Percentiles rank a stretch among this genome's conserved stretches.
phyloP scores from a whole-genome alignment of 2,888 invertebrate genomes.

The Corythucha ciliata region DNA sequence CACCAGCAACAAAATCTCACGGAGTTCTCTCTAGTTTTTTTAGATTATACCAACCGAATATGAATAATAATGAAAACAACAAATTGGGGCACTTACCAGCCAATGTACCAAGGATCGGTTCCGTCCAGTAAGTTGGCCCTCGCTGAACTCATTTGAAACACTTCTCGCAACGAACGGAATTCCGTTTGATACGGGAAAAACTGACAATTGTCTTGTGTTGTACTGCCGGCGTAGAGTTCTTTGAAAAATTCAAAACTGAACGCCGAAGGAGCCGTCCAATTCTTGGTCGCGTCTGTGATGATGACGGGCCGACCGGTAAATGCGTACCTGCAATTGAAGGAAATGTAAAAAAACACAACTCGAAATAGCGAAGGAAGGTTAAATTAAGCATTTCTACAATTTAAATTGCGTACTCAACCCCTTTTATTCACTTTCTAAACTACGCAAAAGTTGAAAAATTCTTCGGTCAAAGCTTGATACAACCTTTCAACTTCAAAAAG shows the following conservation, averaged over 20 bases:
- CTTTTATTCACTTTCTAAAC: too few species aligned
- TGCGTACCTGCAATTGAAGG: slow-evolving; percentile 52
- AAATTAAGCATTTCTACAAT: too few species aligned
- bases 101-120: slow-evolving; percentile 60
- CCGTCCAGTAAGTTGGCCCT: slow-evolving; percentile 55
- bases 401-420: too few species aligned
- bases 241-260: slow-evolving; percentile 81
- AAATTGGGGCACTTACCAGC: slow-evolving; percentile 54
- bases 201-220: slow-evolving; percentile 59
- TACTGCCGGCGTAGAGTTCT: slow-evolving; percentile 55
- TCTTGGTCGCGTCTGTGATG: slow-evolving; percentile 66
- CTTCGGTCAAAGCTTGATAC: too few species aligned
- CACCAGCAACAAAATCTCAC: too few species aligned
- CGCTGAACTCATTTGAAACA: slow-evolving; percentile 66
- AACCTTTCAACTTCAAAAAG: too few species aligned
- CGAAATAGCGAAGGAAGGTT: too few species aligned
- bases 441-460: too few species aligned
- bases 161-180: slow-evolving; percentile 65
- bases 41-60: too few species aligned
- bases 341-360: too few species aligned
- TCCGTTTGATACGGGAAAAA: slow-evolving; percentile 91
- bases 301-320: slow-evolving; percentile 73
- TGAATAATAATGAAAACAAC: too few species aligned
- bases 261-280: slow-evolving; percentile 68
- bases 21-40: too few species aligned